Evolutionary conservation across 2,113 vertebrate species (phyloP), one percentile per base, ranked within the genome.

Genomic region (Coptodon rendalli): DNA sequence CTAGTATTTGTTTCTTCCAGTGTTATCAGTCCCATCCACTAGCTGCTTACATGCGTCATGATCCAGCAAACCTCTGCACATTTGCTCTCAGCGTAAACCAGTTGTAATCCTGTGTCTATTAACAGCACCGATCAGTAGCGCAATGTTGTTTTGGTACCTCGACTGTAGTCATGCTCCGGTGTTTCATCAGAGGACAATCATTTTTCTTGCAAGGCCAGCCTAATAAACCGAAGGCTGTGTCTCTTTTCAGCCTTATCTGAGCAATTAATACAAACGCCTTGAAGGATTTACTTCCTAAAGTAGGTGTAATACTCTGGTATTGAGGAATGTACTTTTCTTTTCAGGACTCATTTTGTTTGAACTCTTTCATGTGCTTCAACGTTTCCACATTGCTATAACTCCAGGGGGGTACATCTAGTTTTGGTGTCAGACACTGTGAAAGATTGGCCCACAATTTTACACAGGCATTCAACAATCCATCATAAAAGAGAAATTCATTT

Each of bases 401-500:
- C 82, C 80, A 66, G 86, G 81, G 59, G 57, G 52, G 85, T 80
- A 90, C 88, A 88, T 92, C 90, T 84, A 79, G 89, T 84, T 92
- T 90, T 73, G 48, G 38, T 91, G 91, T 92, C 89, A 86, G 40
- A 73, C 85, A 9, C 50, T 79, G 81, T 87, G 86, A 94, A 80
- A 86, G 90, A 93, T 84, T 83, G 87, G 34, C 83, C 88, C 81
- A 53, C 89, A 91, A 83, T 87, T 92, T 93, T 61, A 87, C 89
- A 56, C 82, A 7, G 22, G 52, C 89, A 81, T 91, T 90, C 92
- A 84, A 66, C 89, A 82, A 91, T 89, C 90, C 83, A 81, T 93
- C 93, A 90, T 91, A 81, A 82, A 91, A 83, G 87, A 90, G 86
- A 93, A 92, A 93, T 90, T 87, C 63, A 88, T 93, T 89, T 86